phyloP scores from a whole-genome alignment of 2,113 vertebrate genomes.

The Ahaetulla prasina region DNA sequence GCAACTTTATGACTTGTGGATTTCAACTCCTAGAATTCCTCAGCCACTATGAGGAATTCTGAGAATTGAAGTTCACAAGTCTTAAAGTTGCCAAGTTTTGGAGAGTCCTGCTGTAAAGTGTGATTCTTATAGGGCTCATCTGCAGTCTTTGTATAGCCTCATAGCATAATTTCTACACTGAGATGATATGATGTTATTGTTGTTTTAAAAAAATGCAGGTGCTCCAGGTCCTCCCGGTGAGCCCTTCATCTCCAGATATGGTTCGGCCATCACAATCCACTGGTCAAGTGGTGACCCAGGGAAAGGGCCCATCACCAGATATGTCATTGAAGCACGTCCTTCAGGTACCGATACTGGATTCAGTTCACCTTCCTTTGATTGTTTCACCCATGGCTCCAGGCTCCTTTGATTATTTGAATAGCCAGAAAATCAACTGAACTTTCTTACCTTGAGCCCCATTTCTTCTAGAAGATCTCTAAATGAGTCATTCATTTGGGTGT shows the following conservation, averaged over 20 bases:
- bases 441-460: not conserved
- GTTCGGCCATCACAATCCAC: slow-evolving; percentile 90
- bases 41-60: not conserved
- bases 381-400: not conserved
- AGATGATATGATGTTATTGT: not conserved
- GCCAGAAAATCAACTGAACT: not conserved
- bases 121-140: not conserved
- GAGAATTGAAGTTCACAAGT: not conserved
- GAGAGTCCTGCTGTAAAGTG: not conserved
- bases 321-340: slow-evolving; percentile 92
- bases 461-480: not conserved
- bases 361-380: not conserved
- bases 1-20: not conserved
- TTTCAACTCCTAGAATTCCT: not conserved
- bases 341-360: slow-evolving; percentile 75
- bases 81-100: not conserved
- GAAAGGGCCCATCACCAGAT: slow-evolving; percentile 89
- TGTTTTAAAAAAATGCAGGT: slow-evolving; percentile 66
- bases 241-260: slow-evolving; percentile 89
- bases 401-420: not conserved
- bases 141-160: not conserved
- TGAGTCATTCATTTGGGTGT: not conserved
- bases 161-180: rapidly evolving
- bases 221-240: slow-evolving; percentile 90
- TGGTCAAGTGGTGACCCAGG: slow-evolving; percentile 92